A percentile compares a stretch with the other conserved stretches of the same genome.
These are phyloP conservation scores for Nomada fabriciana DNA, from an alignment of 2,888 invertebrate genomes.

Conservation along the genomic window DNA sequence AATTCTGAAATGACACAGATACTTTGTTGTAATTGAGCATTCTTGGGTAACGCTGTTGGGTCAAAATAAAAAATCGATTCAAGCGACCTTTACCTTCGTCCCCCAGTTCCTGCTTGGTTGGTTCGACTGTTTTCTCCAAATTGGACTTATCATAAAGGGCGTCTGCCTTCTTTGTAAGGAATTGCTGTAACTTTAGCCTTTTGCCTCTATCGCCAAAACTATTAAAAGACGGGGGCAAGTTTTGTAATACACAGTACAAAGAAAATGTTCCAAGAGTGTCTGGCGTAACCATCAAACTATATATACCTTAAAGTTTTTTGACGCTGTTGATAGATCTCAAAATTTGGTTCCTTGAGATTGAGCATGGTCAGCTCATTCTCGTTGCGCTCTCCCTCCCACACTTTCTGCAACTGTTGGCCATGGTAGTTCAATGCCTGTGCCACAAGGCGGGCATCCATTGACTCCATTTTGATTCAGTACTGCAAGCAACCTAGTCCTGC, in stretches of 20 bases:
- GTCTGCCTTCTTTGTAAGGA: conserved; percentile 93
- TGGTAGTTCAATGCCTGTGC: conserved; percentile 92
- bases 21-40: not conserved
- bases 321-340: conserved; percentile 91
- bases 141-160: conserved; percentile 88
- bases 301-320: conserved; percentile 90
- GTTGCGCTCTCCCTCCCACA: conserved; percentile 94
- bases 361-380: conserved; percentile 90
- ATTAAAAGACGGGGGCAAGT: not conserved
- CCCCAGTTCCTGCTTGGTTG: conserved; percentile 83
- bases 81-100: conserved; percentile 86
- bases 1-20: conserved; percentile 86
- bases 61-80: conserved; percentile 48
- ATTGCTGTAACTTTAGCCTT: conserved; percentile 93
- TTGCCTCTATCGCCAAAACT: conserved; percentile 93
- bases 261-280: not conserved
- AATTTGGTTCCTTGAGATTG: conserved; percentile 88
- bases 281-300: not conserved
- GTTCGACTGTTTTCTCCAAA: conserved; percentile 78
- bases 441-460: conserved; percentile 87
- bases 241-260: not conserved
- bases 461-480: conserved; percentile 83
- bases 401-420: conserved; percentile 94
- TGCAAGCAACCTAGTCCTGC: conserved; percentile 75
- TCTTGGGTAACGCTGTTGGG: not conserved